Evolutionary conservation across 2,113 vertebrate species (phyloP).

Genomic region (Gnathonemus longibarbis): DNA sequence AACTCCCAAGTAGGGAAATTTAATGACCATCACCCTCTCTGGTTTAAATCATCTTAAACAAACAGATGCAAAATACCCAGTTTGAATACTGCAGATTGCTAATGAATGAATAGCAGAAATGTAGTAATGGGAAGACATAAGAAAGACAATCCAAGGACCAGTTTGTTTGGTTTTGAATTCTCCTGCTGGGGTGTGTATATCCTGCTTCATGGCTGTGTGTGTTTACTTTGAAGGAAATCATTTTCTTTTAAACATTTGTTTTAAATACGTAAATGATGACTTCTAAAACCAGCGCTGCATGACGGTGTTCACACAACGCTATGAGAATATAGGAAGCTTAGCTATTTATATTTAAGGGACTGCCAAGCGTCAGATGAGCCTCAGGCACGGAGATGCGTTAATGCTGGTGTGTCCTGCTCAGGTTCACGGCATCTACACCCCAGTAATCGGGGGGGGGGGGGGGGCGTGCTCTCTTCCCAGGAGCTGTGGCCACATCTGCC

Average conservation of each 20-base stretch:
- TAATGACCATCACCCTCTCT: background rate
- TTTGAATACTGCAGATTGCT: background rate
- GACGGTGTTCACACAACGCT: background rate
- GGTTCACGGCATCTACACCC: background rate
- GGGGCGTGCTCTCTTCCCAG: too few species aligned
- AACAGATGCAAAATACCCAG: background rate
- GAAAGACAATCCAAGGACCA: background rate
- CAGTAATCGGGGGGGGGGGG: background rate
- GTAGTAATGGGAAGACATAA: background rate
- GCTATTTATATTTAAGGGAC: background rate
- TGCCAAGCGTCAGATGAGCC: background rate
- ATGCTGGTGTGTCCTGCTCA: background rate
- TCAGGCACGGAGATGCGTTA: background rate
- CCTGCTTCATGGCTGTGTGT: background rate
- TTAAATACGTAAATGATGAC: background rate
- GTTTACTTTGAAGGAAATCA: background rate
- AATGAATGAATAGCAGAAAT: background rate
- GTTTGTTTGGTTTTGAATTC: background rate
- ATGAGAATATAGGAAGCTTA: background rate
- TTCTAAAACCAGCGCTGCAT: background rate
- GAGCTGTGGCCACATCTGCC: background rate
- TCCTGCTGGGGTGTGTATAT: background rate
- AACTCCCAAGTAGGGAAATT: background rate
- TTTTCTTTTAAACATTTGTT: slow-evolving; percentile 6
- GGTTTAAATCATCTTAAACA: background rate